These are phyloP conservation scores for Xanthorhoe spadicearia DNA, from an alignment of 2,888 invertebrate genomes.

Conservation along the genomic window DNA sequence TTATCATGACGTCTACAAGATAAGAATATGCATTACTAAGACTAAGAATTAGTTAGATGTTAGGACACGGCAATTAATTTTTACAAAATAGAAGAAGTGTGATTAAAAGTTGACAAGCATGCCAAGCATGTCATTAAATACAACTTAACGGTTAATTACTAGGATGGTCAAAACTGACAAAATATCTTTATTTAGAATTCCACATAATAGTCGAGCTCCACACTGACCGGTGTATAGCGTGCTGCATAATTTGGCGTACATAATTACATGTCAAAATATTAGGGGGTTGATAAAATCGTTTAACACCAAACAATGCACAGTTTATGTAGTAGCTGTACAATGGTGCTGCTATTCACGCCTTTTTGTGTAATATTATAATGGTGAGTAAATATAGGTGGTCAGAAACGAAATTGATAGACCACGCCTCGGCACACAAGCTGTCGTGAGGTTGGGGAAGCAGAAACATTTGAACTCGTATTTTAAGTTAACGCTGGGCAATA, in stretches of 20 bases:
- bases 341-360: slow-evolving; percentile 18
- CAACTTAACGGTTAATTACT: not conserved
- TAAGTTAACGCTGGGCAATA: slow-evolving; percentile 1
- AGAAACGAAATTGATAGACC: slow-evolving; percentile 12
- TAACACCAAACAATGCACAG: slow-evolving; percentile 51
- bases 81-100: not conserved
- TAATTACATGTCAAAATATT: slow-evolving; percentile 46
- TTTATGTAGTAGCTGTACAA: slow-evolving; percentile 22
- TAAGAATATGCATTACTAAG: not conserved
- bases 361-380: slow-evolving; percentile 23
- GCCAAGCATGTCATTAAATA: too few relatives aligned
- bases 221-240: slow-evolving; percentile 22
- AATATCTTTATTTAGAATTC: not conserved
- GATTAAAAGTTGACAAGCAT: too few relatives aligned
- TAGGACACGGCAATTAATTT: not conserved
- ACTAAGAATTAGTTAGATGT: not conserved
- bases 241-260: slow-evolving; percentile 43
- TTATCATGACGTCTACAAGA: slow-evolving; percentile 4
- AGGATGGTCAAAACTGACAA: not conserved
- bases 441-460: slow-evolving; percentile 5
- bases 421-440: slow-evolving; percentile 10
- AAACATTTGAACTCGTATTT: slow-evolving; percentile 11
- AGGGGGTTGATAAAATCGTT: slow-evolving; percentile 43
- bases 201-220: not conserved
- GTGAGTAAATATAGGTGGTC: slow-evolving; percentile 16